Conservation (phyloP, 1,140 invertebrate species). For the Lucilia sericata region DNA sequence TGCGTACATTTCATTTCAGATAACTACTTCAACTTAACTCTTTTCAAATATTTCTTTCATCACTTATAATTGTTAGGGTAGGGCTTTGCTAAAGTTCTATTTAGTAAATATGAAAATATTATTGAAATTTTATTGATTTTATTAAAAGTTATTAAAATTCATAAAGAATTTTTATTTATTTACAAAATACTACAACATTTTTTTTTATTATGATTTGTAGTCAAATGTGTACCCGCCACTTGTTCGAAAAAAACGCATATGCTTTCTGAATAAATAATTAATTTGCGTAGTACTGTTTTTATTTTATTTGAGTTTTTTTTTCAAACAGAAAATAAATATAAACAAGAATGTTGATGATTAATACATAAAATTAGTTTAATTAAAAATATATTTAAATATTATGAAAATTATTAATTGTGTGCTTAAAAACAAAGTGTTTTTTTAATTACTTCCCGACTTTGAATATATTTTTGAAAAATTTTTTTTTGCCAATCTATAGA, state of each 20-base stretch:
- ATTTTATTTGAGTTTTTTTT: not conserved
- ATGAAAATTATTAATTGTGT: too few species aligned
- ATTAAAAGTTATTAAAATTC: not conserved
- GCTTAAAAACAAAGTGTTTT: too few species aligned
- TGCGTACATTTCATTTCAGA: too few species aligned
- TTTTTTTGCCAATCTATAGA: too few species aligned
- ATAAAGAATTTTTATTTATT: conserved; percentile 8
- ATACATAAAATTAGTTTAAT: not conserved
- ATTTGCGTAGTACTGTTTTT: not conserved
- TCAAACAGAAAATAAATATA: not conserved
- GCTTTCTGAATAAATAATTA: not conserved
- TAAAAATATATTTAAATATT: too few species aligned
- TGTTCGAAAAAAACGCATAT: not conserved
- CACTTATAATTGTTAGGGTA: not conserved
- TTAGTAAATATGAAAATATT: not conserved
- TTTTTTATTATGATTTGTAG: not conserved
- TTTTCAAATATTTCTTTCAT: not conserved
- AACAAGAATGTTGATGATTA: not conserved
- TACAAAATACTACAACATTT: not conserved
- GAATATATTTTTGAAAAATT: not conserved
- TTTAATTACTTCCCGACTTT: too few species aligned
- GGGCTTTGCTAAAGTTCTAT: not conserved
- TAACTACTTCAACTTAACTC: too few species aligned
- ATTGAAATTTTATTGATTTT: too few species aligned
- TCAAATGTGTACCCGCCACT: conserved; percentile 4